Conservation (phyloP, 2,888 invertebrate species). For the Tinea semifulvella region DNA sequence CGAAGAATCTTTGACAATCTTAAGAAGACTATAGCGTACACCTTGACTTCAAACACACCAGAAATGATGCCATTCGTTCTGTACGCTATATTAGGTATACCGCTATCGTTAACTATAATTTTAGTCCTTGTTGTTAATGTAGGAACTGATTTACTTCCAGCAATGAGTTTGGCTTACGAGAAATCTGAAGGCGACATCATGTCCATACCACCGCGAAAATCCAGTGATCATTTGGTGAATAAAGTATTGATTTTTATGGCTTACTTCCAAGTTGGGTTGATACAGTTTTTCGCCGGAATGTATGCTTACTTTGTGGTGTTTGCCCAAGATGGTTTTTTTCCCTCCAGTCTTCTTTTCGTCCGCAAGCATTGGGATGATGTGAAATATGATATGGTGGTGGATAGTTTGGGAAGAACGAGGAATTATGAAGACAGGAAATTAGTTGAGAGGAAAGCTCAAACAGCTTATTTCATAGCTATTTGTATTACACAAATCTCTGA, state of each 20-base stretch:
- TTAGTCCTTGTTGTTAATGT: slow-evolving; percentile 77
- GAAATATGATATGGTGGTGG: slow-evolving; percentile 69
- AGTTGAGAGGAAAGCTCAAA: slow-evolving; percentile 78
- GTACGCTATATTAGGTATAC: slow-evolving; percentile 77
- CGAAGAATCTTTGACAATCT: slow-evolving; percentile 85
- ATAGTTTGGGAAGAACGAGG: slow-evolving; percentile 83
- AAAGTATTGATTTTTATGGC: slow-evolving; percentile 77
- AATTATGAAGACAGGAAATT: slow-evolving; percentile 71
- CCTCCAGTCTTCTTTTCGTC: slow-evolving; percentile 70
- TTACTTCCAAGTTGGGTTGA: slow-evolving; percentile 87
- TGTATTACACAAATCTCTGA: slow-evolving; percentile 83
- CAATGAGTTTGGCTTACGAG: slow-evolving; percentile 82
- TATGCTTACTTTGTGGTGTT: slow-evolving; percentile 81
- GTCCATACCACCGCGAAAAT: slow-evolving; percentile 66
- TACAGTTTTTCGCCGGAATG: slow-evolving; percentile 84
- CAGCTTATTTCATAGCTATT: slow-evolving; percentile 81
- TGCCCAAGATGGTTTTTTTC: slow-evolving; percentile 82
- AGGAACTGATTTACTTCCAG: slow-evolving; percentile 81
- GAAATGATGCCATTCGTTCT: slow-evolving; percentile 85
- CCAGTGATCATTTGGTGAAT: slow-evolving; percentile 62
- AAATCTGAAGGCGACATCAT: slow-evolving; percentile 80
- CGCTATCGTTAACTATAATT: slow-evolving; percentile 71
- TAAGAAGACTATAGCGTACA: slow-evolving; percentile 87
- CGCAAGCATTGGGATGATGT: slow-evolving; percentile 79
- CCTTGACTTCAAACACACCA: slow-evolving; percentile 83